Base-by-base conservation (phyloP, 2,113 vertebrate species). In the Scomber colias region DNA sequence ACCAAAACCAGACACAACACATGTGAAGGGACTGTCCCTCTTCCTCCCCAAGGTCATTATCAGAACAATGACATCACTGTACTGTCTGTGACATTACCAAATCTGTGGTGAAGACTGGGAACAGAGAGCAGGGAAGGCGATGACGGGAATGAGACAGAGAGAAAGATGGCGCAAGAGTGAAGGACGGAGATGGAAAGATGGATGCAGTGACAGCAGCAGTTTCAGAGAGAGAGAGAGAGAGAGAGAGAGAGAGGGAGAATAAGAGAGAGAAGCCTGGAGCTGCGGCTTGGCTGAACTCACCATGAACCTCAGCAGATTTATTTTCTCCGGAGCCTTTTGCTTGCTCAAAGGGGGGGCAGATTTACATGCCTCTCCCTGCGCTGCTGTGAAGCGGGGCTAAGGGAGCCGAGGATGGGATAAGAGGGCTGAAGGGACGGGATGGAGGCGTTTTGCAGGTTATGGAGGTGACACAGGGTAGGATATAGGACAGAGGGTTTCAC, bases 201-300 rank as follows among this genome's bases (percentile, higher is more conserved):
- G 75, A 85, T 60, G 79, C 71, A 71, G 16, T 74, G 75, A 87
- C 53, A 66, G 56, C 64, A 51, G 53, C 72, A 70, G 31, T 35
- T 71, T 65, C 54, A 50, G 82, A 72, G 60, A 31, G 79, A 69
- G 64, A 35, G 70, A 83, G 46, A 69, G 74, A 71, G 84, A 74
- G 75, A 81, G 21, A 50, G 82, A 72, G 60, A 31, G 79, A 69
- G 64, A 27, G 70, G 54, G 30, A 13, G 70, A 51, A 66, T 67
- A 45, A 83, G 46, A 69, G 74, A 71, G 84, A 74, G 75, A 81
- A 70, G 85, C 80, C 69, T 84, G 8, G 67, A 89, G 84, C 85
- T 82, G 88, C 48, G 91, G 91, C 85, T 95, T 95, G 95, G 94
- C 94, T 95, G 95, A 95, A 95, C 95, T 95, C 87, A 70, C 81